Evolutionary conservation across 2,797 vertebrate species (phyloP).

Genomic region (Sciurus vulgaris): DNA sequence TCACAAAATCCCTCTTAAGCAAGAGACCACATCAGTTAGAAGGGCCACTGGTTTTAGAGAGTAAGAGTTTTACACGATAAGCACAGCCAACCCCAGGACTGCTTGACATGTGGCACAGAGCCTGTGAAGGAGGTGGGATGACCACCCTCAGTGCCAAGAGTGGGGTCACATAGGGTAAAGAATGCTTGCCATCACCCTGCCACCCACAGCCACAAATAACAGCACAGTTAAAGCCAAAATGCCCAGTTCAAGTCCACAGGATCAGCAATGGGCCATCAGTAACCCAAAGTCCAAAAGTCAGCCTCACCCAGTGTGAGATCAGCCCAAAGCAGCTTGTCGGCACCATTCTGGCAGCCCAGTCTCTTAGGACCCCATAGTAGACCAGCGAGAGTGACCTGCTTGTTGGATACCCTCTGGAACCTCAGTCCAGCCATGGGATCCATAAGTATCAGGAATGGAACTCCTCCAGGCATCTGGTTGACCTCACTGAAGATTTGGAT

Average conservation of each 20-base stretch:
- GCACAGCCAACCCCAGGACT: neutral
- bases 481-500: neutral
- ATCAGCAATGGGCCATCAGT: neutral
- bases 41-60: neutral
- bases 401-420: neutral
- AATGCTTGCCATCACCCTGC: neutral
- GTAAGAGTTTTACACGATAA: neutral
- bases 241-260: neutral
- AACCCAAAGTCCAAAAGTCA: neutral
- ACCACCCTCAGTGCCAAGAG: neutral
- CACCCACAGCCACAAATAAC: neutral
- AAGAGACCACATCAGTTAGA: neutral
- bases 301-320: neutral
- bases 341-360: neutral
- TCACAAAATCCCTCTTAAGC: neutral
- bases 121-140: neutral
- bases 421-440: neutral
- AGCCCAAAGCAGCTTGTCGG: neutral
- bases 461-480: neutral
- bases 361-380: accelerated
- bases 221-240: neutral
- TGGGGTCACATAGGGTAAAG: neutral
- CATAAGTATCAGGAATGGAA: neutral
- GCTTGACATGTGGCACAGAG: neutral
- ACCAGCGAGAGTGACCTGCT: neutral